Percentiles rank a stretch among this genome's conserved stretches.
Conservation (phyloP, 2,113 vertebrate species). For the Pycnonotus jocosus region DNA sequence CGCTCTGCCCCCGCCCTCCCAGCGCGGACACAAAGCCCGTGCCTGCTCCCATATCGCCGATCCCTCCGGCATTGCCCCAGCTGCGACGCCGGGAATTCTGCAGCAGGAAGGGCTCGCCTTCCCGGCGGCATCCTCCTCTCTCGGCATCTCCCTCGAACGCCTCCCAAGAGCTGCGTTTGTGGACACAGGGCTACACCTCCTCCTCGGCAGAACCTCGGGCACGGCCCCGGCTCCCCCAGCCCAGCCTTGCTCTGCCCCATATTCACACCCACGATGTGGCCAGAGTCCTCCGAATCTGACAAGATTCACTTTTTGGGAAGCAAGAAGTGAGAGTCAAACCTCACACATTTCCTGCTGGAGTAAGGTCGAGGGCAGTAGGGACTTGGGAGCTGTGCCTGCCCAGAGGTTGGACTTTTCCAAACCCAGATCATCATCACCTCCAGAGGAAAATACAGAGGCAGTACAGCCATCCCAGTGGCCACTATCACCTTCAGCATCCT, state of each 20-base stretch:
- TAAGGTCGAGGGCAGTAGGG: not conserved
- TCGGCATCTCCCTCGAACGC: not conserved
- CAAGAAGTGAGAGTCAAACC: not conserved
- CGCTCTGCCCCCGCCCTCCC: not conserved
- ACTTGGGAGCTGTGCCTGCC: fast-evolving
- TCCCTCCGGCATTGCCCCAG: not conserved
- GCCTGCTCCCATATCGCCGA: not conserved
- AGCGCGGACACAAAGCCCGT: not conserved
- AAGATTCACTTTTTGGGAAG: not conserved
- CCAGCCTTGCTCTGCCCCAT: not conserved
- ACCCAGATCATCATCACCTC: not conserved
- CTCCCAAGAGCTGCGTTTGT: not conserved
- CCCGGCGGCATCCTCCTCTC: not conserved
- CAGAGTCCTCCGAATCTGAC: not conserved
- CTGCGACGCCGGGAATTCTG: not conserved
- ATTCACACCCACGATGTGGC: not conserved
- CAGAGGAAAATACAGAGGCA: not conserved
- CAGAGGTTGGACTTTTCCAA: not conserved
- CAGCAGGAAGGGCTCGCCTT: not conserved
- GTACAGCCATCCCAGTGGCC: not conserved
- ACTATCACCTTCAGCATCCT: not conserved
- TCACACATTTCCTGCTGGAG: fast-evolving
- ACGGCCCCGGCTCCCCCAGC: not conserved
- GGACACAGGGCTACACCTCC: not conserved
- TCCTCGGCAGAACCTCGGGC: not conserved